Base-by-base conservation (phyloP, 1,140 invertebrate species). In the Listronotus oregonensis region DNA sequence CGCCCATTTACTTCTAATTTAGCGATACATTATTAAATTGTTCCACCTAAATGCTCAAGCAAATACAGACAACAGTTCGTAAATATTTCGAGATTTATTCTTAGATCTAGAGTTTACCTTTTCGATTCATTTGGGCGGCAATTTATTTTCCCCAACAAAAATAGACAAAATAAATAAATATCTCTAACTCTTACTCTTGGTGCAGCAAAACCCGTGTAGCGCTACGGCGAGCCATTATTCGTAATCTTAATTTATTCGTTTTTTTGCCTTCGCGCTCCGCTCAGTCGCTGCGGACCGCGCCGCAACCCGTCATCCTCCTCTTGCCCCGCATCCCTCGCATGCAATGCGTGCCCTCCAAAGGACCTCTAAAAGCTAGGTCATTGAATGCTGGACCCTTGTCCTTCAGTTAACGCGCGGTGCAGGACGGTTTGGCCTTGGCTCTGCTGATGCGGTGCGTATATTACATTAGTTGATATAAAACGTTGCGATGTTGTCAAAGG, bases 301-400 rank as follows among this genome's bases (percentile, higher is more conserved):
- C 14, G 40, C 15, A 55, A 51, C 31, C 21, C 40, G 34, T n/a
- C 62, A 32, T 37, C 40, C 61, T 56, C 47, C 32, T 43, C 6
- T n/a, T 12, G 42, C 43, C 11, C 55, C 58, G 32, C 21, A 27
- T 27, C 21, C 21, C 44, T 66, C 62, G 67, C 62, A 71, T 63
- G 71, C 67, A 68, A 67, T 71, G 71, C 66, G 61, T 75, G 73
- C 67, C 73, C 73, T 75, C 73, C 70, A 75, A 75, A 75, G 64
- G 69, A 70, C 73, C 73, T 75, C 73, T 71, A 75, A 68, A 71
- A 60, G 72, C 66, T 27, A 70, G 73, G 73, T 75, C 73, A 75
- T 75, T 75, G 73, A 73, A 73, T 75, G 73, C 74, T 74, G 70
- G 72, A 75, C 71, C 67, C 34, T 71, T 71, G 72, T 73, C 72